These are phyloP conservation scores for Leucosticte australis DNA, from an alignment of 2,113 vertebrate species.

Conservation along the genomic window DNA sequence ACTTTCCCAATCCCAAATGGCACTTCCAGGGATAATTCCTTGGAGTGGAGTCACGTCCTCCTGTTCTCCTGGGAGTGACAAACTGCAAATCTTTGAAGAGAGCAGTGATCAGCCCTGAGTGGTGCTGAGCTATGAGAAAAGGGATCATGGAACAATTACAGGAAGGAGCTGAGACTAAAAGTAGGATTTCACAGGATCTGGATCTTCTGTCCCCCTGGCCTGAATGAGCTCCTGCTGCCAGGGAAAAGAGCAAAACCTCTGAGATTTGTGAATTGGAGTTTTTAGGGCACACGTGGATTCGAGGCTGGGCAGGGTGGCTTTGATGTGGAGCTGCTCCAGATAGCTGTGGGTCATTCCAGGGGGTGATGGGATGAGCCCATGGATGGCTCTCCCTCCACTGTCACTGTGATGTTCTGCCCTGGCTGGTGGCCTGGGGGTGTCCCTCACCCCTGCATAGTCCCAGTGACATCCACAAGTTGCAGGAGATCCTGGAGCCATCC, in stretches of 20 bases:
- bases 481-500: background rate
- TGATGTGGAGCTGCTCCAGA: background rate
- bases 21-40: background rate
- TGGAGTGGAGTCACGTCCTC: fast-evolving
- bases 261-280: background rate
- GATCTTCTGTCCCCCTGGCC: background rate
- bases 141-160: background rate
- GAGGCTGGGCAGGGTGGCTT: background rate
- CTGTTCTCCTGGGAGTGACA: background rate
- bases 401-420: fast-evolving
- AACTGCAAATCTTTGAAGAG: background rate
- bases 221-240: background rate
- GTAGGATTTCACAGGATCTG: background rate
- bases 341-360: background rate
- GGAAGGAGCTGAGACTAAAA: background rate
- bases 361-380: background rate
- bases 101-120: background rate
- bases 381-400: background rate
- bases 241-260: background rate
- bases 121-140: background rate
- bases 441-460: background rate
- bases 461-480: background rate
- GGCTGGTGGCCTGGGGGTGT: background rate
- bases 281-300: slow-evolving; percentile 27
- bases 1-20: background rate